phyloP scores from a whole-genome alignment of 2,797 vertebrate genomes.

The Phrynocephalus vlangalii region DNA sequence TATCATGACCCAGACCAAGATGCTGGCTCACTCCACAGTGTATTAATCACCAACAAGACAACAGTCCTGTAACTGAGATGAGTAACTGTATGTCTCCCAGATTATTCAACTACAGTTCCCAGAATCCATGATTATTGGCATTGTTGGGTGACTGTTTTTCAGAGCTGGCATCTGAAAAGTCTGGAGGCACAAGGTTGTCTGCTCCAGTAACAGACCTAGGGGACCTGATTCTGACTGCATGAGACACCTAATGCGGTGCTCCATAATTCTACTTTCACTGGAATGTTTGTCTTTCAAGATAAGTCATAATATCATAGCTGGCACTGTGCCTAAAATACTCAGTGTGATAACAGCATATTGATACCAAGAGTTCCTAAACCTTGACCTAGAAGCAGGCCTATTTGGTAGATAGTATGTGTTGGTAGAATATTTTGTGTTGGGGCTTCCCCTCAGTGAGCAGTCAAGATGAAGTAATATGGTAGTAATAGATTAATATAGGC shows the following conservation, averaged over 20 bases:
- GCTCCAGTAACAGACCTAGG: background rate
- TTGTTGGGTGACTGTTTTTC: background rate
- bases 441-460: background rate
- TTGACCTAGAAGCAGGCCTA: background rate
- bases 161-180: background rate
- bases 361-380: background rate
- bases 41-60: background rate
- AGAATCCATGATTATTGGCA: background rate
- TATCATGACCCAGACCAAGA: background rate
- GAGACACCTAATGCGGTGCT: background rate
- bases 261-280: background rate
- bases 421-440: background rate
- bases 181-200: background rate
- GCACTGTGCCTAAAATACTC: background rate
- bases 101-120: background rate
- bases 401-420: background rate
- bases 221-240: background rate
- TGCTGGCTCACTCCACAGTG: background rate
- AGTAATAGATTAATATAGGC: background rate
- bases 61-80: background rate
- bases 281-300: background rate
- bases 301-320: background rate
- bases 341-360: background rate
- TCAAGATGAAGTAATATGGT: background rate
- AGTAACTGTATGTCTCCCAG: background rate